A percentile compares a stretch with the other conserved stretches of the same genome.
These are phyloP conservation scores for Deroplatys truncata DNA, from an alignment of 2,888 invertebrate species.

Conservation along the genomic window DNA sequence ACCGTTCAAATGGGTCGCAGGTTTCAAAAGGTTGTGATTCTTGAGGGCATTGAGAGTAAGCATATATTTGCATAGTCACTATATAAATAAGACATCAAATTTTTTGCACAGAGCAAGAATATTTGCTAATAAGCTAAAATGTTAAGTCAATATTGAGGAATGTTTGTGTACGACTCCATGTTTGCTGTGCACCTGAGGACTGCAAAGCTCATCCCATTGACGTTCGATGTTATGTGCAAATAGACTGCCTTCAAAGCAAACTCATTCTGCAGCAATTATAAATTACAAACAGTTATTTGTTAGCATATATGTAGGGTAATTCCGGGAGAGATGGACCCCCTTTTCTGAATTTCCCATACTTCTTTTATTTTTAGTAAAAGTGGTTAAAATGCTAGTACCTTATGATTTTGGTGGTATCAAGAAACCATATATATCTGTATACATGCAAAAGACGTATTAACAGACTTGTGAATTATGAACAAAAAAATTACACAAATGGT, in stretches of 20 bases:
- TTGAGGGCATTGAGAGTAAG: not conserved
- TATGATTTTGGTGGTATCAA: too few relatives aligned
- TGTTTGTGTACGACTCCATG: not conserved
- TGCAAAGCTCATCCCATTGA: not conserved
- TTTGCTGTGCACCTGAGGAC: not conserved
- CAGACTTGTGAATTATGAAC: too few relatives aligned
- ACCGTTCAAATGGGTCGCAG: not conserved
- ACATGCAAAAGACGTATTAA: too few relatives aligned
- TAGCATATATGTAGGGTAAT: too few relatives aligned
- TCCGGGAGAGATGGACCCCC: too few relatives aligned
- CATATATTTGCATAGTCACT: not conserved
- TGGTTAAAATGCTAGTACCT: too few relatives aligned
- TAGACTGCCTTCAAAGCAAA: not conserved
- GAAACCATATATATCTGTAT: too few relatives aligned
- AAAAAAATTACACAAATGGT: too few relatives aligned
- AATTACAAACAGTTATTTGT: too few relatives aligned
- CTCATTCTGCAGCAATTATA: too few relatives aligned
- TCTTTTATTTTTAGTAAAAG: too few relatives aligned
- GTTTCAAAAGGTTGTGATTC: not conserved
- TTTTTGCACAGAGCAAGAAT: not conserved
- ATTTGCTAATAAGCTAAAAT: not conserved
- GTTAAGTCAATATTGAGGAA: not conserved
- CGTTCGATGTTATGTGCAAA: not conserved
- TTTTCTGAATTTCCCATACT: too few relatives aligned
- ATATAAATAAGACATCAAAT: not conserved